Conservation (phyloP, 2,797 vertebrate species). For the Mastacembelus armatus region DNA sequence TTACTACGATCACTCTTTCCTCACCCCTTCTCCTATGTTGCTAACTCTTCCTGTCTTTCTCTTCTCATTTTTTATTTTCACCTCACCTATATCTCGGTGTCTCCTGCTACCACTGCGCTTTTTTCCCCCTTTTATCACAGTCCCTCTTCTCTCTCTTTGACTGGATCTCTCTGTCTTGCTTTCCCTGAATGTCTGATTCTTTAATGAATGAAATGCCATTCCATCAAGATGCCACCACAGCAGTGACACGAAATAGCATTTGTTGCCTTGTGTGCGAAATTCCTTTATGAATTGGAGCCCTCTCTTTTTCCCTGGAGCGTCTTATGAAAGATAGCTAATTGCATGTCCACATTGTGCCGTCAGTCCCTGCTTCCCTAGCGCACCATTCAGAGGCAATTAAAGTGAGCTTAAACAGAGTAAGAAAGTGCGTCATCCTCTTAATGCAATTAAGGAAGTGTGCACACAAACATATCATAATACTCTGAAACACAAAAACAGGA, state of each 20-base stretch:
- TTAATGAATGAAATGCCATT: conserved; percentile 81
- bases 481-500: conserved; percentile 68
- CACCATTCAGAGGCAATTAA: conserved; percentile 88
- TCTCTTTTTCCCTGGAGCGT: conserved; percentile 63
- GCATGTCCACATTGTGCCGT: conserved; percentile 79
- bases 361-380: conserved; percentile 76
- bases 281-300: conserved; percentile 77
- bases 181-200: conserved; percentile 66
- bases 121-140: conserved; percentile 49
- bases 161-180: conserved; percentile 66
- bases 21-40: conserved; percentile 52
- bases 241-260: conserved; percentile 76
- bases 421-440: conserved; percentile 88
- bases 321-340: conserved; percentile 84
- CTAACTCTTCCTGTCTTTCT: conserved; percentile 29
- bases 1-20: conserved; percentile 61
- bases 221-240: conserved; percentile 76
- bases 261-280: conserved; percentile 78
- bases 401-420: conserved; percentile 87
- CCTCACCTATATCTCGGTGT: conserved; percentile 59
- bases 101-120: conserved; percentile 38
- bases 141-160: conserved; percentile 48
- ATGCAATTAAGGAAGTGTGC: conserved; percentile 84
- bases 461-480: conserved; percentile 78
- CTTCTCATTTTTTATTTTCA: conserved; percentile 63